Percentiles rank a stretch among this genome's conserved stretches.
Evolutionary conservation across 1,140 invertebrate genomes (phyloP).

Genomic region (Tetragnatha versicolor): DNA sequence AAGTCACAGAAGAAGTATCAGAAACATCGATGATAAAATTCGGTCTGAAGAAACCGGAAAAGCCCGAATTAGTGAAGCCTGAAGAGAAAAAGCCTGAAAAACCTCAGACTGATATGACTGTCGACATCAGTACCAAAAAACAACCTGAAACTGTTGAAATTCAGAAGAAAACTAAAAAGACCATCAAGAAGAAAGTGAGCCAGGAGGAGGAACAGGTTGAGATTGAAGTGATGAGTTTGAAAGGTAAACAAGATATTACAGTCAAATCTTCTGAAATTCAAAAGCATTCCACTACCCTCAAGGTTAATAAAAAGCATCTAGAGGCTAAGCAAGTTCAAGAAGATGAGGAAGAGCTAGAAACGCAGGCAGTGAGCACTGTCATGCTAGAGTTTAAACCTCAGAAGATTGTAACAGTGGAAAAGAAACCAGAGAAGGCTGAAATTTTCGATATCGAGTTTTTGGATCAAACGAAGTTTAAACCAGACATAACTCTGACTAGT

Average conservation of each 20-base stretch:
- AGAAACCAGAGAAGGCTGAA: slow-evolving; percentile 21
- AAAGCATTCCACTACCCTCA: slow-evolving; percentile 5
- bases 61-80: background rate
- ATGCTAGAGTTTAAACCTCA: slow-evolving; percentile 47
- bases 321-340: slow-evolving; percentile 27
- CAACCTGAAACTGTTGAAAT: background rate
- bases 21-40: background rate
- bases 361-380: background rate
- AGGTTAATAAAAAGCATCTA: slow-evolving; percentile 24
- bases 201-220: slow-evolving; percentile 16
- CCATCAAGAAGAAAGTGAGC: slow-evolving; percentile 33
- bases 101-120: background rate
- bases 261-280: slow-evolving; percentile 16
- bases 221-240: slow-evolving; percentile 5
- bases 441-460: slow-evolving; percentile 4
- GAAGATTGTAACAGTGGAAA: slow-evolving; percentile 10
- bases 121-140: background rate
- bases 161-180: slow-evolving; percentile 1
- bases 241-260: slow-evolving; percentile 47
- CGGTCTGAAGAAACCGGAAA: background rate
- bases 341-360: slow-evolving; percentile 27
- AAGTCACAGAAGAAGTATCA: slow-evolving; percentile 8
- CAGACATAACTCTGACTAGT: slow-evolving; percentile 50
- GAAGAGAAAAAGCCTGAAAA: background rate
- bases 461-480: slow-evolving; percentile 20